Evolutionary conservation across 2,113 vertebrate genomes (phyloP).

Genomic region (Mastomys natalensis): DNA sequence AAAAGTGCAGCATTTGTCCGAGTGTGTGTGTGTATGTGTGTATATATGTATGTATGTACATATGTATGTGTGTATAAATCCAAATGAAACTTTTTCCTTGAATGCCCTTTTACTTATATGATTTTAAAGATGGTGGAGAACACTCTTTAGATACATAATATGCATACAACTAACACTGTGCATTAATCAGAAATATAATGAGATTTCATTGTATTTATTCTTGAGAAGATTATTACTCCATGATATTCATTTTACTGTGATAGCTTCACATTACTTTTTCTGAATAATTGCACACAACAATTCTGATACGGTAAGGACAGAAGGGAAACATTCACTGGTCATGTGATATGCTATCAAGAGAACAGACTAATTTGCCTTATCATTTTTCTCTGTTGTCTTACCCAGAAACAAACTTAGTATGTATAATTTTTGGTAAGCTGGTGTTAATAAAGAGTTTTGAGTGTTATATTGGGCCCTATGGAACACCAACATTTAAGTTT

Average conservation of each 20-base stretch:
- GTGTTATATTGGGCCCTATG: neutral
- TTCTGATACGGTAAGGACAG: neutral
- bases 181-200: neutral
- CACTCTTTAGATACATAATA: neutral
- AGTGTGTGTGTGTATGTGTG: no score
- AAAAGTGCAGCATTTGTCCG: neutral
- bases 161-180: neutral
- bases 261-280: neutral
- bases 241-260: neutral
- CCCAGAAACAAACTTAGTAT: neutral
- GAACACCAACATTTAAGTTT: conserved; percentile 10
- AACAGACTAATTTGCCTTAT: neutral
- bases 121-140: neutral
- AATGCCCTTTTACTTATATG: neutral
- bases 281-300: neutral
- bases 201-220: conserved; percentile 5
- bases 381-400: neutral
- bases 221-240: neutral
- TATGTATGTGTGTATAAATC: neutral
- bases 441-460: neutral
- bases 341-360: neutral
- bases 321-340: neutral
- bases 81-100: neutral
- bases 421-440: neutral
- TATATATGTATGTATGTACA: no score